Percentiles rank a stretch among this genome's conserved stretches.
Evolutionary conservation across 2,888 invertebrate genomes (phyloP).

Genomic region (Laothoe populi): DNA sequence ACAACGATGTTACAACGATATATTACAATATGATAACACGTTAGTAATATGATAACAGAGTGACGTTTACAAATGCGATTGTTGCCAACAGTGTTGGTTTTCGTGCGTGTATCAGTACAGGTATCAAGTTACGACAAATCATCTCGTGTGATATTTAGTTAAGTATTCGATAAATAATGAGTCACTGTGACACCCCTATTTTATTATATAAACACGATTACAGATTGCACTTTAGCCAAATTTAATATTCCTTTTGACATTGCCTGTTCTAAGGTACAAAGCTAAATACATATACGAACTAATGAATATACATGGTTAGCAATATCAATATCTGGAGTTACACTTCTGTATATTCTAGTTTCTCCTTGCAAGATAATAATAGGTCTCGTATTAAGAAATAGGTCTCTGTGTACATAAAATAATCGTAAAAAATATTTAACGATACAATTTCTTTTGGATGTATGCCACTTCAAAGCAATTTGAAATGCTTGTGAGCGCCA

Average conservation of each 20-base stretch:
- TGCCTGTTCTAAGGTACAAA: too few relatives aligned
- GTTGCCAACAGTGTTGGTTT: slow-evolving; percentile 25
- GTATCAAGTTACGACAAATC: background rate
- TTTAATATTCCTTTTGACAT: too few relatives aligned
- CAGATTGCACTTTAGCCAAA: background rate
- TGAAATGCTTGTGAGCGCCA: background rate
- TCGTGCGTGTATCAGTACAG: slow-evolving; percentile 7
- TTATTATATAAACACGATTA: background rate
- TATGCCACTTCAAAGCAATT: background rate
- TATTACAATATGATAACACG: slow-evolving; percentile 21
- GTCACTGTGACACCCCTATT: background rate
- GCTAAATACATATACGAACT: too few relatives aligned
- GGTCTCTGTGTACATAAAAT: background rate
- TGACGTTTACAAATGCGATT: slow-evolving; percentile 15
- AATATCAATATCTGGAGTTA: too few relatives aligned
- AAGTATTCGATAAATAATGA: background rate
- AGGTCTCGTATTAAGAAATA: background rate
- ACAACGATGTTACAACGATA: slow-evolving; percentile 15
- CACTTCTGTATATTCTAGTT: background rate
- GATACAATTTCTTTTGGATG: background rate
- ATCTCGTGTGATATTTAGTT: slow-evolving; percentile 17
- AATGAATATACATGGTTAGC: too few relatives aligned
- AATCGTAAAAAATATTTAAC: background rate
- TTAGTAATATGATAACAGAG: slow-evolving; percentile 21
- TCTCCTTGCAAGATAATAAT: background rate